Evolutionary conservation across 2,888 invertebrate species (phyloP).

Genomic region (Chrysomela aeneicollis): DNA sequence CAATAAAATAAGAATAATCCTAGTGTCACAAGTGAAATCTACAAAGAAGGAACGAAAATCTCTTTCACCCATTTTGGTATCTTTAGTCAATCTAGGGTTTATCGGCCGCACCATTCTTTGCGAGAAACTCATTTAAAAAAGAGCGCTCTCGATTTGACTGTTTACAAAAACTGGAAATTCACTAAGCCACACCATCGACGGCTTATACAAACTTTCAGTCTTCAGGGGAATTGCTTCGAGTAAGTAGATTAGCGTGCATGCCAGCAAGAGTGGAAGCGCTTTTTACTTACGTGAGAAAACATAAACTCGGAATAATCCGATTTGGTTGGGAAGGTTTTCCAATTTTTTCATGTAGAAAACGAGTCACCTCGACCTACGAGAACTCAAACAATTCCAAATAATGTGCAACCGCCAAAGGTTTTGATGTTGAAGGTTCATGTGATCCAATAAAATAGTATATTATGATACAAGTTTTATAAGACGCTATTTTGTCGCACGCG

Average conservation of each 20-base stretch:
- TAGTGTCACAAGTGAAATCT: no score
- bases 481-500: no score
- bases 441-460: no score
- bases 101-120: no score
- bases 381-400: no score
- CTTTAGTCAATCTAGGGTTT: no score
- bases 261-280: neutral
- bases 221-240: slow-evolving; percentile 23
- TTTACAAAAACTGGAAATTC: neutral
- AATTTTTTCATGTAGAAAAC: neutral
- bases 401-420: no score
- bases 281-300: neutral
- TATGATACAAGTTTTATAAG: no score
- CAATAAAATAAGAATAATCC: no score
- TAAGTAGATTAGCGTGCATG: slow-evolving; percentile 25
- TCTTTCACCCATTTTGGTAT: no score
- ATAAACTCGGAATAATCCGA: neutral
- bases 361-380: neutral
- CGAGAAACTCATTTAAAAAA: neutral
- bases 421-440: no score
- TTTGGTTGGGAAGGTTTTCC: neutral
- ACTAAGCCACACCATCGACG: neutral
- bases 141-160: neutral
- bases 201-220: slow-evolving; percentile 8
- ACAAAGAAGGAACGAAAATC: no score